Evolutionary conservation across 2,888 invertebrate species (phyloP), one percentile per base, ranked within the genome.

Genomic region (Drosophila suboccidentalis): DNA sequence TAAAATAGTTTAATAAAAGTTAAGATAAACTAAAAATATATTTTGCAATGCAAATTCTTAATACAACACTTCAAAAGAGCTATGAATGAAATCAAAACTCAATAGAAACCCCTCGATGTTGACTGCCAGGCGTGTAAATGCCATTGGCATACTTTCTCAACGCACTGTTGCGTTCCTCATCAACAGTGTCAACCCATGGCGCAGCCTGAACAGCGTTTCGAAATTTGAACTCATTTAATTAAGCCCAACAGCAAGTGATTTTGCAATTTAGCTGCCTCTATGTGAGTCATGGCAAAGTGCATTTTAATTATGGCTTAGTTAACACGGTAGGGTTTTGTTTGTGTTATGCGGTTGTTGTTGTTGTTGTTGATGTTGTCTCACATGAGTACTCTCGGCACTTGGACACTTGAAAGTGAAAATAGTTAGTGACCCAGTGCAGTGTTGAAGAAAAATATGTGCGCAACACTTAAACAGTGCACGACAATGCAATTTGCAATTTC

Each of bases 401-500:
- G 47, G 34, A 43, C 44, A 57, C 84, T 84, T 47, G 81, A 84
- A 87, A 84, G 84, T 89, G 84, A 84, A 84, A 84, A 87, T 69
- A 41, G 62, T 6, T 64, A 38, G 55, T 69, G 75, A 70, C 75
- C 79, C 75, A 76, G 43, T 67, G 62, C 61, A 57, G 49, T 9
- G 63, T 32, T 36, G 61, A 38, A 11, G 29, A n/a, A 47, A 67
- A 75, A 26, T 75, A 51, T 80, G 32, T 77, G 70, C 63, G 60
- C 17, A 74, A 47, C 60, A 47, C 73, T 66, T 54, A 47, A 41
- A 10, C 43, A 41, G 3, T 9, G 4, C 57, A 43, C 55, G 65
- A 75, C 82, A 82, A 58, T 76, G 82, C 82, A 79, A 69, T 79
- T 79, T 75, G 82, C 77, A 46, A 57, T 38, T 38, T 38, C 2